Base-by-base conservation (phyloP, 2,888 invertebrate species). In the Melitaea athalia region DNA sequence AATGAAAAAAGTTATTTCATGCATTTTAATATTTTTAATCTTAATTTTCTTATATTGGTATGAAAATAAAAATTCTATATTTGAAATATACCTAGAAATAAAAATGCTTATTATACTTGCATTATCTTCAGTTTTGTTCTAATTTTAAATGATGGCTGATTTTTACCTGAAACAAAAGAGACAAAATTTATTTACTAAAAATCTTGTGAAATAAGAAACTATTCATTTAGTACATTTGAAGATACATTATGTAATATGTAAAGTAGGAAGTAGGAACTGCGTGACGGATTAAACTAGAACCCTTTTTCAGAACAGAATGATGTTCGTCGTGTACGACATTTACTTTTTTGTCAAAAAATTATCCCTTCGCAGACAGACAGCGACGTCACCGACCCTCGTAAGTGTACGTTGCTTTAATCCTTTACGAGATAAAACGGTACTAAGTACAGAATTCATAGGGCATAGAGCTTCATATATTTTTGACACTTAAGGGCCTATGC, bases 241-340 rank as follows among this genome's bases (percentile, higher is more conserved):
- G 12, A 55, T 7, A 33, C 12, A 55, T 55, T 33, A 31, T 33
- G 31, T 12, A 31, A 55, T 31, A 33, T 55, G 33, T 33, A 55
- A 31, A 33, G 31, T 55, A 14, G 31, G 33, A 31, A 33, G 31
- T 55, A 14, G 31, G 33, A 33, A 14, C 53, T 14, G 33, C 53
- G 53, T 55, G 53, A 55, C 33, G 53, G 53, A 55, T 55, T 55
- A 55, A 55, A 11, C 31, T 14, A 24, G 33, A 33, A 33, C 53
- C 53, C 31, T n/a, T 55, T 55, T 55, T 55, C 24, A 31, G n/a
- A 14, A 67, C 55, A 61, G 38, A 53, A 55, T 24, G 24, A 12
- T 55, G 53, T 10, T 33, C 53, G 14, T 55, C 53, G 31, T 14
- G 53, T 33, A 31, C 0, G 6, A 33, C 53, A 55, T 49, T 49